Base-by-base conservation (phyloP, 1,140 invertebrate species). In the Drosophila kepulauana region DNA sequence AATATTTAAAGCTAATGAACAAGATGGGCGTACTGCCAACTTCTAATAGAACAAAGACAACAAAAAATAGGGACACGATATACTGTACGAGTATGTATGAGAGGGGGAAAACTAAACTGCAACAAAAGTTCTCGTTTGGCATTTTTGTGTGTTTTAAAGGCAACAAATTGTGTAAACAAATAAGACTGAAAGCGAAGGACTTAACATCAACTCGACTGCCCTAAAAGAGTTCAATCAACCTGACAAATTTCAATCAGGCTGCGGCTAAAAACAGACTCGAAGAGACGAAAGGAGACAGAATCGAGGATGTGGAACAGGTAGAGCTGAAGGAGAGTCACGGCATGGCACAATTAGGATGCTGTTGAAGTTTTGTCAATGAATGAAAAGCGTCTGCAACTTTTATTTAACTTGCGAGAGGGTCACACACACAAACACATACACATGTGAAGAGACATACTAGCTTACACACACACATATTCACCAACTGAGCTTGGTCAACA, bases 1-100 rank as follows among this genome's bases (percentile, higher is more conserved):
- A 84, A 84, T 84, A 84, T 84, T 84, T 84, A 84, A 84, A 82
- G 81, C 81, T 84, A 84, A 84, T 84, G 81, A 84, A 84, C 67
- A 79, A 82, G 64, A 73, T 79, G 78, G 81, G 76, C 72, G 51
- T 48, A 35, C 35, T 61, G 74, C 69, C 74, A 76, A 76, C 56
- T 66, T 58, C 33, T 41, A 57, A 73, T 76, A 66, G 52, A 59
- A 49, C 51, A 70, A 63, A 28, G 65, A 49, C 15, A 65, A 52
- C 28, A 16, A 45, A 28, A 64, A 52, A 49, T 49, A 33, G 15
- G 46, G 30, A 15, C 11, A 52, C 20, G 57, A 62, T 28, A 45
- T 41, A 73, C 33, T 25, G 20, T 4, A 8, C 13, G 51, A 64
- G 67, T 43, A 16, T 15, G 20, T 3, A 25, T 25, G 20, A 25